Evolutionary conservation across 2,888 invertebrate genomes (phyloP), one percentile per base, ranked within the genome.

Genomic region (Volucella inflata): DNA sequence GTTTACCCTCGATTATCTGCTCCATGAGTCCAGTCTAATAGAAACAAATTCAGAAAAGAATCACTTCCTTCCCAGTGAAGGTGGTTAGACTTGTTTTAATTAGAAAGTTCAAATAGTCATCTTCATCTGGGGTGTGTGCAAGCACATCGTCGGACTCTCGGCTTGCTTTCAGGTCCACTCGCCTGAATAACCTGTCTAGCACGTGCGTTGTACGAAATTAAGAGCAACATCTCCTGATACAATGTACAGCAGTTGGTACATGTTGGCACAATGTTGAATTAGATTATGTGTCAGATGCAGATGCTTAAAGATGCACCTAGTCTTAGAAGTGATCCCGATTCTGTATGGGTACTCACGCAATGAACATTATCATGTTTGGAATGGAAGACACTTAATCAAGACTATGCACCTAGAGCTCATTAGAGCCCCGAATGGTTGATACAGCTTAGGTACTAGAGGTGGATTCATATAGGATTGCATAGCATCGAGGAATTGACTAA

Each of bases 1-100:
- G 50, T 55, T 72, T 76, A 80, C 71, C 48, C 80, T 67, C 65
- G 80, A 76, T 85, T 76, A 80, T 80, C 84, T 80, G 76, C 76
- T 76, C 76, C 65, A 70, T 74, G 71, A 75, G 71, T 80, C 55
- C 51, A 65, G 75, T 74, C 67, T 53, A 11, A 67, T 6, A 30
- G 6, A 30, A 30, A 30, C 4, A 30, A 30, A 30, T 6, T 6
- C 4, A 30, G 6, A 30, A 30, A 4, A 3, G 30, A 48, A 40
- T 60, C 51, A 80, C 67, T 65, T 75, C 75, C 60, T 70, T 70
- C 55, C 67, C 74, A 76, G 84, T 80, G 84, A 80, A 85, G 75
- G 84, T 85, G 84, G 75, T 59, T 57, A 44, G 51, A 80, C 84
- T 59, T 68, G 80, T 85, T 80, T 30, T 62, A 51, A 53, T 85